Percentiles rank a stretch among this genome's conserved stretches.
phyloP scores from a whole-genome alignment of 1,140 invertebrate species.

The Pemphigus obesinymphae region DNA sequence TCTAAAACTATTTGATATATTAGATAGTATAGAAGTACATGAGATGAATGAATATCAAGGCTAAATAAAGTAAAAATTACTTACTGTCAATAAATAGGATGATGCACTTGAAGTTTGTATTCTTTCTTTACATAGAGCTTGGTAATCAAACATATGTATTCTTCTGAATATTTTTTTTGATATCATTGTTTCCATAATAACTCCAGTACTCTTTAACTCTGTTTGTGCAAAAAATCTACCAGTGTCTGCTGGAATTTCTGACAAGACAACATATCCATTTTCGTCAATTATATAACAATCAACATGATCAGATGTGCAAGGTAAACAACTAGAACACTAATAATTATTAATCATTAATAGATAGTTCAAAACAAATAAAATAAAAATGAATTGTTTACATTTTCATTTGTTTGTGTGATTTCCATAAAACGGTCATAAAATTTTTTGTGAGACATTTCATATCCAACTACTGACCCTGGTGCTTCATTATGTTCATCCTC shows the following conservation, averaged over 20 bases:
- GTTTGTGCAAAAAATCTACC: slow-evolving; percentile 73
- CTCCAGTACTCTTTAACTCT: slow-evolving; percentile 62
- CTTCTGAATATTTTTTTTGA: slow-evolving; percentile 67
- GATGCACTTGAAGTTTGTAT: slow-evolving; percentile 50
- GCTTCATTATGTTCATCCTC: slow-evolving; percentile 70
- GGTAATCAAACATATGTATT: slow-evolving; percentile 79
- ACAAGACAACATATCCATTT: slow-evolving; percentile 81
- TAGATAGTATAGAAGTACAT: too few relatives aligned
- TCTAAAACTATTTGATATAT: too few relatives aligned
- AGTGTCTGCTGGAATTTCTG: slow-evolving; percentile 63
- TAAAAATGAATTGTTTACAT: not conserved
- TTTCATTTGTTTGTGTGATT: slow-evolving; percentile 55
- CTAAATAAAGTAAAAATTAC: too few relatives aligned
- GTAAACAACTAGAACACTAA: slow-evolving; percentile 50
- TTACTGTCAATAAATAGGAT: slow-evolving; percentile 50
- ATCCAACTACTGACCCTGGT: slow-evolving; percentile 81
- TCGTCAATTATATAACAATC: slow-evolving; percentile 84
- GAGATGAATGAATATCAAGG: too few relatives aligned
- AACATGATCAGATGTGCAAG: slow-evolving; percentile 57
- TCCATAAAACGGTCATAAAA: slow-evolving; percentile 64
- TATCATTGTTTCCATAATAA: slow-evolving; percentile 73
- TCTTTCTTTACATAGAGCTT: slow-evolving; percentile 64
- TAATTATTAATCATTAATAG: slow-evolving; percentile 52
- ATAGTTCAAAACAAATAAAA: not conserved
- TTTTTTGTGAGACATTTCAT: slow-evolving; percentile 67